Conservation (phyloP, 2,888 invertebrate species). For the Plagiodera versicolora region DNA sequence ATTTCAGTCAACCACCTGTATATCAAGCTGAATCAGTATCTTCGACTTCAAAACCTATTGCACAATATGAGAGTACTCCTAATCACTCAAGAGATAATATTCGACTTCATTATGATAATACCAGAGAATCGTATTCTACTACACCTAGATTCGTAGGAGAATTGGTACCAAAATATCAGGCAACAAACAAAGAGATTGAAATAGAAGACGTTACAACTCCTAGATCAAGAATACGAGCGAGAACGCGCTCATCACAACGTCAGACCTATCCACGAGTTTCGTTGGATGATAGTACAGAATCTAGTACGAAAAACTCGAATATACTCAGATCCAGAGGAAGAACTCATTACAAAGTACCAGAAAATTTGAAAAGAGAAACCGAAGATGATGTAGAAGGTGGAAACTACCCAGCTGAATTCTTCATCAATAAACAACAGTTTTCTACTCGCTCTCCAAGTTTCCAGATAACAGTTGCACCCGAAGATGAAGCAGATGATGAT, state of each 20-base stretch:
- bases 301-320: conserved; percentile 15
- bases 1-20: conserved; percentile 42
- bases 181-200: conserved; percentile 23
- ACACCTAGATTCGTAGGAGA: conserved; percentile 47
- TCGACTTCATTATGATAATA: conserved; percentile 15
- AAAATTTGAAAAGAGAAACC: conserved; percentile 38
- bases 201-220: conserved; percentile 32
- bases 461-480: conserved; percentile 52
- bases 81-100: conserved; percentile 17
- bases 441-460: conserved; percentile 44
- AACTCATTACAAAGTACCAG: conserved; percentile 58
- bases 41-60: conserved; percentile 7
- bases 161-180: conserved; percentile 48
- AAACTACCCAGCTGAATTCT: conserved; percentile 51
- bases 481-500: conserved; percentile 54
- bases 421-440: conserved; percentile 38
- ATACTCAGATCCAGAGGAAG: conserved; percentile 50
- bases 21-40: conserved; percentile 18
- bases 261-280: not conserved
- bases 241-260: conserved; percentile 34
- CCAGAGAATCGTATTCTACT: conserved; percentile 24
- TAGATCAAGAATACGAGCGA: conserved; percentile 32
- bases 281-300: not conserved
- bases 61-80: conserved; percentile 6
- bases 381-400: conserved; percentile 57